Percentiles rank a stretch among this genome's conserved stretches.
Conservation (phyloP, 2,888 invertebrate species). For the Leptarthrus brevirostris region DNA sequence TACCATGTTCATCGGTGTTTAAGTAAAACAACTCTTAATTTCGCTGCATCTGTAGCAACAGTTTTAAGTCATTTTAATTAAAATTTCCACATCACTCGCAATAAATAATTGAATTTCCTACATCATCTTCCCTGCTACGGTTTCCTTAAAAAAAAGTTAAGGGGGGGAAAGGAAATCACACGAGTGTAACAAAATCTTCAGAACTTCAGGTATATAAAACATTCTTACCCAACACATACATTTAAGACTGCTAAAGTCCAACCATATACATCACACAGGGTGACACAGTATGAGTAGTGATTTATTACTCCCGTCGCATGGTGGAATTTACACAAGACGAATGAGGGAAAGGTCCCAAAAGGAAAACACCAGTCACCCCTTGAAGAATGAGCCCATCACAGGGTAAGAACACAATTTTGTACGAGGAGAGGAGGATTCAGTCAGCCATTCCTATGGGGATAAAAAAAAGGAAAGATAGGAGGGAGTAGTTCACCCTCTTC, state of each 20-base stretch:
- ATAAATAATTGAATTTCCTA: constrained; percentile 21
- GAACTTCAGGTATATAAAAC: constrained; percentile 34
- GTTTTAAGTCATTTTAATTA: constrained; percentile 39
- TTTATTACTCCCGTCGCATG: constrained; percentile 65
- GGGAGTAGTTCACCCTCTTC: neutral
- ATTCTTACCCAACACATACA: constrained; percentile 15
- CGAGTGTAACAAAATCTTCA: constrained; percentile 26
- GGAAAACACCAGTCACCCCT: constrained; percentile 53
- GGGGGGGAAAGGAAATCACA: neutral
- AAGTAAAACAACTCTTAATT: no score
- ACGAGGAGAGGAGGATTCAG: constrained; percentile 25
- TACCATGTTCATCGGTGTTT: no score
- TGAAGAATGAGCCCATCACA: constrained; percentile 41
- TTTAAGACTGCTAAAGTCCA: neutral
- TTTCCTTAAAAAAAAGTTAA: neutral
- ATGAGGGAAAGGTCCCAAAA: constrained; percentile 56
- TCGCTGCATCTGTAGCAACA: neutral
- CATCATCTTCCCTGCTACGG: neutral
- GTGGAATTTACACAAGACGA: constrained; percentile 60
- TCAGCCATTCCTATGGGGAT: constrained; percentile 31
- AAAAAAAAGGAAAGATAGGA: constrained; percentile 10
- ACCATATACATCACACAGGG: constrained; percentile 62
- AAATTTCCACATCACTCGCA: constrained; percentile 6
- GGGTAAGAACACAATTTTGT: constrained; percentile 32
- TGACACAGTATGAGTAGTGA: constrained; percentile 64